Evolutionary conservation across 2,797 vertebrate species (phyloP).

Genomic region (Tarsius wallacei): DNA sequence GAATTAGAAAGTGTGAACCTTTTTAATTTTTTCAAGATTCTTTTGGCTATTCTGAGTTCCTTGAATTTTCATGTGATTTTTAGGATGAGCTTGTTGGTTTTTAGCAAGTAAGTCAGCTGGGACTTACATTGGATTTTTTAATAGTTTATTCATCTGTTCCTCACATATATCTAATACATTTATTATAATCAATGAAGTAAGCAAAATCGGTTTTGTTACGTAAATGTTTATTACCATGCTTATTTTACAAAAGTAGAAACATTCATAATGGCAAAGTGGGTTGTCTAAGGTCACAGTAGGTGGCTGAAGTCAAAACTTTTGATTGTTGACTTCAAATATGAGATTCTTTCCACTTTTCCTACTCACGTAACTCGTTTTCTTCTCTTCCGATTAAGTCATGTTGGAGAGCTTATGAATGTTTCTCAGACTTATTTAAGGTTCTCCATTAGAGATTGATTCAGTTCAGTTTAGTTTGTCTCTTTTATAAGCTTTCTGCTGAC

Average conservation of each 20-base stretch:
- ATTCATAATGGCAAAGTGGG: not conserved
- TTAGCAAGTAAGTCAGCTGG: too few species aligned
- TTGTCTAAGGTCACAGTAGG: not conserved
- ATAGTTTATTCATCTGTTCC: not conserved
- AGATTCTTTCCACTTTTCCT: not conserved
- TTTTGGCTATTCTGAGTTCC: not conserved
- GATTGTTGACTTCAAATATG: not conserved
- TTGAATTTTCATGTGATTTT: too few species aligned
- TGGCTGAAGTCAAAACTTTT: not conserved
- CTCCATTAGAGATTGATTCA: not conserved
- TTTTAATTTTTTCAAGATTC: too few species aligned
- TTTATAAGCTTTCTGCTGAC: not conserved
- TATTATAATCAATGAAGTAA: not conserved
- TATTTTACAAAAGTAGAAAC: not conserved
- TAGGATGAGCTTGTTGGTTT: too few species aligned
- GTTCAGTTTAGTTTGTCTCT: not conserved
- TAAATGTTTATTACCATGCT: not conserved
- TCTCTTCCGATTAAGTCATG: not conserved
- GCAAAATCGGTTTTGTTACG: not conserved
- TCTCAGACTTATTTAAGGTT: not conserved
- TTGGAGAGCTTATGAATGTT: not conserved
- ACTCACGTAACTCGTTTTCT: not conserved
- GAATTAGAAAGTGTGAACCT: too few species aligned
- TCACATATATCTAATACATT: not conserved
- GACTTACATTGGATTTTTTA: not conserved